Conservation (phyloP, 1,140 invertebrate species). For the Drosophila bocqueti region DNA sequence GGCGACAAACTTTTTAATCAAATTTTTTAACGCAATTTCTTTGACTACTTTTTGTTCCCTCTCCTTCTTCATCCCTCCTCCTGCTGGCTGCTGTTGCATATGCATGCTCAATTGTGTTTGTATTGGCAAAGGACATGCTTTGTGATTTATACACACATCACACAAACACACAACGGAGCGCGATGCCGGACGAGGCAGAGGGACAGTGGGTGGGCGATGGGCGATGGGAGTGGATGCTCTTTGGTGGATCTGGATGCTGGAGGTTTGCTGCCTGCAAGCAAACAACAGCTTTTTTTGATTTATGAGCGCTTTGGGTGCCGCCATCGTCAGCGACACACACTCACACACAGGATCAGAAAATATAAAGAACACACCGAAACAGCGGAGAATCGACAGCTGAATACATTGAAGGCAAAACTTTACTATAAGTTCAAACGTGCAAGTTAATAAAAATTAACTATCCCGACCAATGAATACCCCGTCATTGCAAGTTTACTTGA, state of each 20-base stretch:
- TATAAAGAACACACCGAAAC: conserved; percentile 43
- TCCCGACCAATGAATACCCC: neutral
- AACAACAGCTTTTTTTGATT: conserved; percentile 78
- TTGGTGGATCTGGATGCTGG: too few species aligned
- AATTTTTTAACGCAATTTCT: conserved; percentile 77
- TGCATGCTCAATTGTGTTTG: conserved; percentile 84
- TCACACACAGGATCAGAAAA: conserved; percentile 33
- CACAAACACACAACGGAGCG: conserved; percentile 48
- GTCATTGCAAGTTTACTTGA: neutral
- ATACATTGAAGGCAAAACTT: conserved; percentile 67
- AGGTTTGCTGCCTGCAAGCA: conserved; percentile 48
- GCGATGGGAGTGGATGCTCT: conserved; percentile 1
- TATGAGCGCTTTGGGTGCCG: conserved; percentile 80
- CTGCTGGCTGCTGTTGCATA: conserved; percentile 68
- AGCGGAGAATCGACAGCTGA: conserved; percentile 46
- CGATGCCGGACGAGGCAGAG: neutral
- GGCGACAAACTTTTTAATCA: conserved; percentile 84
- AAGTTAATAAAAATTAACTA: conserved; percentile 48
- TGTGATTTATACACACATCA: conserved; percentile 82
- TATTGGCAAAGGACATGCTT: conserved; percentile 84
- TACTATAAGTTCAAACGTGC: conserved; percentile 58
- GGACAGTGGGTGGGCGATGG: neutral
- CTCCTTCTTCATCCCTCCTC: neutral
- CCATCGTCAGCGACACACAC: conserved; percentile 37
- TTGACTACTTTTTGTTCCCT: conserved; percentile 62